Evolutionary conservation across 2,113 vertebrate species (phyloP).

Genomic region (Synchiropus splendidus): DNA sequence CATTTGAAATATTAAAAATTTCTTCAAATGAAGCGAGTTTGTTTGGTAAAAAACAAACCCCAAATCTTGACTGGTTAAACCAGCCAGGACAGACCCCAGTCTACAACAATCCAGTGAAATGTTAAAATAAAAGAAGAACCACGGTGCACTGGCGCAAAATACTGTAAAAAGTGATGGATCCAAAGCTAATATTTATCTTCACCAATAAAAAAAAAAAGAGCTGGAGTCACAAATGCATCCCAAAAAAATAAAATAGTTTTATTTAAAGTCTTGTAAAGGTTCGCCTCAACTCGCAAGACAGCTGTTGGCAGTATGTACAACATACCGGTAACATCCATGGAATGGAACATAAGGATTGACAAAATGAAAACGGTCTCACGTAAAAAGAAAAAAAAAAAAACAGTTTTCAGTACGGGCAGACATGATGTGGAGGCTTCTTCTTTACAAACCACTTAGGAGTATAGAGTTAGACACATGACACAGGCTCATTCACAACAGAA

Average conservation of each 20-base stretch:
- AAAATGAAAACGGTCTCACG: slow-evolving; percentile 68
- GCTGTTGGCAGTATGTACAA: slow-evolving; percentile 95
- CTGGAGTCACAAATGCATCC: slow-evolving; percentile 34
- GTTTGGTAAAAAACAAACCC: too few relatives aligned
- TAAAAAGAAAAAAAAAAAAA: slow-evolving; percentile 38
- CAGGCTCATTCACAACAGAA: slow-evolving; percentile 51
- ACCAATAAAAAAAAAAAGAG: slow-evolving; percentile 2
- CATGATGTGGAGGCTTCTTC: slow-evolving; percentile 49
- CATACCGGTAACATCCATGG: slow-evolving; percentile 90
- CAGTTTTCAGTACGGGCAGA: slow-evolving; percentile 58
- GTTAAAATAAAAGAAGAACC: too few relatives aligned
- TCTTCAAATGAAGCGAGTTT: too few relatives aligned
- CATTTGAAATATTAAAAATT: too few relatives aligned
- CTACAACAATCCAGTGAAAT: too few relatives aligned
- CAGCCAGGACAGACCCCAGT: too few relatives aligned
- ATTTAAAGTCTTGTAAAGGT: slow-evolving; percentile 96
- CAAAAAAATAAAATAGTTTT: slow-evolving; percentile 93
- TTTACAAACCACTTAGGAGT: slow-evolving; percentile 58
- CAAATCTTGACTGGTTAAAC: too few relatives aligned
- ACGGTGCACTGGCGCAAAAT: too few relatives aligned
- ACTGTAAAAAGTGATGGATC: too few relatives aligned
- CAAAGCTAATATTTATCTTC: background rate
- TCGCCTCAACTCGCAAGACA: slow-evolving; percentile 96
- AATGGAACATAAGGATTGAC: slow-evolving; percentile 80
- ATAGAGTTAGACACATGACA: slow-evolving; percentile 57